Conservation (phyloP, 2,888 invertebrate species). For the Cataglyphis rosenhaueri region DNA sequence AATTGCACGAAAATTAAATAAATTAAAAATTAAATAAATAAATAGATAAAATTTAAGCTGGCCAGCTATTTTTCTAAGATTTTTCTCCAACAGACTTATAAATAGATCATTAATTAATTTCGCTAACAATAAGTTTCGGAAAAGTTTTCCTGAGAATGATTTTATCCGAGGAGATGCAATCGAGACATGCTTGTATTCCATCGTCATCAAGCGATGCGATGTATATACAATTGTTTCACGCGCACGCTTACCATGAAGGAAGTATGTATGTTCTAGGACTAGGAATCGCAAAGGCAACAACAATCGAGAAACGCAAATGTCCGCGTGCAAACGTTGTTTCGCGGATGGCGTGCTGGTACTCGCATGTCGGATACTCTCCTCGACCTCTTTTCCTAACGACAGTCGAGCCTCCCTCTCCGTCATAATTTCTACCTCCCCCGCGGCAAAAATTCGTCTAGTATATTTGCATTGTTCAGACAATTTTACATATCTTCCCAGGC, state of each 20-base stretch:
- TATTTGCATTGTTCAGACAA: conserved; percentile 46
- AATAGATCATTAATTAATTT: background rate
- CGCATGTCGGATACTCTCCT: conserved; percentile 72
- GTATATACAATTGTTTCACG: conserved; percentile 39
- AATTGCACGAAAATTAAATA: background rate
- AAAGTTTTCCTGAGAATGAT: background rate
- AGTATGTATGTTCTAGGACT: conserved; percentile 3
- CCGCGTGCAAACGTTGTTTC: conserved; percentile 74
- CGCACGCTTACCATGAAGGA: conserved; percentile 32
- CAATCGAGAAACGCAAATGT: conserved; percentile 74
- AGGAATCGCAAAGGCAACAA: conserved; percentile 50
- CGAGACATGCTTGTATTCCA: conserved; percentile 13
- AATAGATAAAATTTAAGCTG: background rate
- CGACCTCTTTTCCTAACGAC: conserved; percentile 68
- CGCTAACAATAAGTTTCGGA: background rate
- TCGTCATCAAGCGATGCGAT: conserved; percentile 46
- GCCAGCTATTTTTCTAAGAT: background rate
- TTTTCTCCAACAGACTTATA: background rate
- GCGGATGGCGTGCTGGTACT: conserved; percentile 78
- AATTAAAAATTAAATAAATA: no score
- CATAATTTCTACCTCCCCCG: conserved; percentile 38
- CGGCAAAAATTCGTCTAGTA: conserved; percentile 38
- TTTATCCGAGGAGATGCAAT: conserved; percentile 1
- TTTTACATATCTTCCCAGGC: conserved; percentile 27
- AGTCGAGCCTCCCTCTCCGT: conserved; percentile 51